Conservation (phyloP, 2,797 vertebrate species). For the Acomys russatus region DNA sequence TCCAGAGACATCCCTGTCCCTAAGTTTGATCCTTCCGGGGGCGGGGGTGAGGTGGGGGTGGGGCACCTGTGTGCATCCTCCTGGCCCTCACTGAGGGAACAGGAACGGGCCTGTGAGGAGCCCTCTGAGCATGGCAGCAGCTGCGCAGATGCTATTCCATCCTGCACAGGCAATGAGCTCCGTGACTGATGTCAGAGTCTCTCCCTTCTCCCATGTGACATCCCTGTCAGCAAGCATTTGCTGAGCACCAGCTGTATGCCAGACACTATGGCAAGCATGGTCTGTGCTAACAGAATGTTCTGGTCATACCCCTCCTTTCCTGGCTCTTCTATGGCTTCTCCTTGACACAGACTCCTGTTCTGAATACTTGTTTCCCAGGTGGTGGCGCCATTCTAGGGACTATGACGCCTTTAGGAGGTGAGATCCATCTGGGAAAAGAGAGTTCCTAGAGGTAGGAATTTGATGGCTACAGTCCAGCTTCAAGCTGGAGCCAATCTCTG, state of each 20-base stretch:
- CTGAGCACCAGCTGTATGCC: background rate
- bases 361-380: background rate
- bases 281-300: background rate
- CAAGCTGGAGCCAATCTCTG: background rate
- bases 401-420: background rate
- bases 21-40: background rate
- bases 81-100: background rate
- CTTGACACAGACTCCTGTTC: background rate
- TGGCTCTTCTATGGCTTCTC: background rate
- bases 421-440: background rate
- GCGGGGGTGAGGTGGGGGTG: no score
- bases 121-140: background rate
- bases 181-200: background rate
- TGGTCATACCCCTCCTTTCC: background rate
- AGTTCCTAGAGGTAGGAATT: background rate
- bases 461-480: background rate
- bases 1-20: background rate
- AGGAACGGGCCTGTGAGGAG: background rate
- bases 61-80: background rate
- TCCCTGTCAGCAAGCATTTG: background rate
- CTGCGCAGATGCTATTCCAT: background rate
- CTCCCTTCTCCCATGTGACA: background rate
- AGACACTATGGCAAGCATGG: background rate
- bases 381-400: no score
- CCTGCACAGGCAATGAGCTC: background rate